Conservation (phyloP, 2,113 vertebrate genomes). For the Petrocephalus microphthalmus region DNA sequence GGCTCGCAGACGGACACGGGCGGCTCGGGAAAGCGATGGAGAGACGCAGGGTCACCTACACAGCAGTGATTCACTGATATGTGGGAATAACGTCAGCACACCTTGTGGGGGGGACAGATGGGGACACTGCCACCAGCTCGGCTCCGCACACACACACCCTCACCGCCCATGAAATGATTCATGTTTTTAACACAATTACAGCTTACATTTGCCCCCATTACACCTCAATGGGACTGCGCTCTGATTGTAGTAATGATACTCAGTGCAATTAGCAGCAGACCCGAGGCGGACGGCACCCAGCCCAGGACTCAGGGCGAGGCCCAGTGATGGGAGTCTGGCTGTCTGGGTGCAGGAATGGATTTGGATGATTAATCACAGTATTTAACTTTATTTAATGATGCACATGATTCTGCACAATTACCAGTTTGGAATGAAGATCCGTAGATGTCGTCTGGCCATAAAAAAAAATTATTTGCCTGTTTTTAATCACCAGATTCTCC, state of each 20-base stretch:
- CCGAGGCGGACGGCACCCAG: neutral
- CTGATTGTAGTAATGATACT: constrained; percentile 12
- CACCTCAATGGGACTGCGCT: neutral
- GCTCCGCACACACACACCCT: neutral
- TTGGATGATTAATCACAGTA: neutral
- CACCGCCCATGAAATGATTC: neutral
- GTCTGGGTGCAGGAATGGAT: neutral
- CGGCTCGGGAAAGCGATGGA: neutral
- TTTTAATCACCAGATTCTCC: no score
- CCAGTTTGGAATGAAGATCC: neutral
- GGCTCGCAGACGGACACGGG: neutral
- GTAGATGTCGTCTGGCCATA: no score
- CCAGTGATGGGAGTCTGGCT: neutral
- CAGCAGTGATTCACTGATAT: neutral
- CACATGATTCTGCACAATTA: neutral
- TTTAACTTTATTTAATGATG: neutral
- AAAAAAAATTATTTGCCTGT: no score
- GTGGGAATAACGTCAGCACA: neutral
- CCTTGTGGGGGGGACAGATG: neutral
- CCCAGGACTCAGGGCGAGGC: neutral
- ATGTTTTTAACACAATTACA: constrained; percentile 8
- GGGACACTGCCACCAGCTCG: neutral
- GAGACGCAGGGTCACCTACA: neutral
- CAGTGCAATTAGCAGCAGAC: neutral
- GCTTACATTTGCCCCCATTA: neutral